These are phyloP conservation scores for Torymus tubicola DNA, from an alignment of 2,888 invertebrate genomes.

Conservation along the genomic window DNA sequence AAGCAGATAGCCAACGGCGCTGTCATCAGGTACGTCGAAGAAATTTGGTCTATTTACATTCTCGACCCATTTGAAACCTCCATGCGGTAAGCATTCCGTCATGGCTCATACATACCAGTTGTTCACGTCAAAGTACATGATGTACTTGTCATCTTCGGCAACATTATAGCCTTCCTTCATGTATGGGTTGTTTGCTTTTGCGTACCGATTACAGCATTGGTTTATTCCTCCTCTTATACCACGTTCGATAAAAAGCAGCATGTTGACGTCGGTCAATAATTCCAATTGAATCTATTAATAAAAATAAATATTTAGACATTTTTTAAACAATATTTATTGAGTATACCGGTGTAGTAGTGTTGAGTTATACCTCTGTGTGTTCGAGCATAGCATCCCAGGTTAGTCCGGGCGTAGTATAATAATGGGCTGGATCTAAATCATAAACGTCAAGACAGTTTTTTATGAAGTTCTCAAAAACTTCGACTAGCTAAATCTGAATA, in stretches of 20 bases:
- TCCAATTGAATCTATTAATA: not conserved
- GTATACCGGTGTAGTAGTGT: too few species aligned
- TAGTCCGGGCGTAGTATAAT: not conserved
- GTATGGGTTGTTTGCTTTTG: not conserved
- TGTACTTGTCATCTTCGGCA: too few species aligned
- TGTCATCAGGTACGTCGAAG: too few species aligned
- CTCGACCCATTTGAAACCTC: too few species aligned
- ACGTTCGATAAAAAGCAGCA: not conserved
- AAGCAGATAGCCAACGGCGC: too few species aligned
- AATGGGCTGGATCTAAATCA: not conserved
- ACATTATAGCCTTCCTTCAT: too few species aligned
- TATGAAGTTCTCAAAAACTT: slow-evolving; percentile 43
- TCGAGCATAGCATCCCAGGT: not conserved
- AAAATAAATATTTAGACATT: too few species aligned
- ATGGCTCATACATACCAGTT: slow-evolving; percentile 11
- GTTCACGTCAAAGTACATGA: not conserved
- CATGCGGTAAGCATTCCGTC: not conserved
- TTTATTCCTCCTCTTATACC: not conserved
- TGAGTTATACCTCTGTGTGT: not conserved
- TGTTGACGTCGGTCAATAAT: not conserved
- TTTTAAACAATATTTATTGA: too few species aligned
- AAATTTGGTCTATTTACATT: too few species aligned
- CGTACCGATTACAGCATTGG: slow-evolving; percentile 53
- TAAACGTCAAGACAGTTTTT: slow-evolving; percentile 8
- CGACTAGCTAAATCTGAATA: not conserved